phyloP scores from a whole-genome alignment of 2,888 invertebrate genomes.

The Sinhomidia bicolor region DNA sequence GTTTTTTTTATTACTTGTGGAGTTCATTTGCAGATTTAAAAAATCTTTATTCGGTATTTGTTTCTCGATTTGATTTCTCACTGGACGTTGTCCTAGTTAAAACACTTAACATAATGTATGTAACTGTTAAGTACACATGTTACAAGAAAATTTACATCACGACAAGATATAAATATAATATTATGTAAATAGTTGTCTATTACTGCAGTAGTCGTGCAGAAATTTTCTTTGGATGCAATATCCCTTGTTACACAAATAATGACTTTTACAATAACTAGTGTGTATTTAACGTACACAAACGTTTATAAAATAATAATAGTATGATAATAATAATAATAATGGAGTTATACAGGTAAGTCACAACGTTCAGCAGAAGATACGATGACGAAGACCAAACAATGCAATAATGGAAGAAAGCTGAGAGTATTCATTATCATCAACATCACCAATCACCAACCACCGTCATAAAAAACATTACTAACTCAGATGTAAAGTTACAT shows the following conservation, averaged over 20 bases:
- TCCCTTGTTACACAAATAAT: no score
- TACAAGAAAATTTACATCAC: slow-evolving; percentile 18
- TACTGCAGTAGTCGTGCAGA: not conserved
- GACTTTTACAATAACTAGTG: not conserved
- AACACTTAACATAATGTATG: not conserved
- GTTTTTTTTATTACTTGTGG: not conserved
- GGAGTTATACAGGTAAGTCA: slow-evolving; percentile 5
- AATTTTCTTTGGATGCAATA: no score
- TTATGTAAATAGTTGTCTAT: not conserved
- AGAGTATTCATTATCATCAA: slow-evolving; percentile 49
- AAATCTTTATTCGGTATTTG: not conserved
- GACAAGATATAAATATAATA: slow-evolving; percentile 2
- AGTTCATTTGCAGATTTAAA: not conserved
- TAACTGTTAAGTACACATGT: not conserved
- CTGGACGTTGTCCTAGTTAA: not conserved
- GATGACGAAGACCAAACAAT: slow-evolving; percentile 35
- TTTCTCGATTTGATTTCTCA: not conserved
- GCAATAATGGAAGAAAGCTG: slow-evolving; percentile 57
- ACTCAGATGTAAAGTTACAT: not conserved
- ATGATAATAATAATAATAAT: not conserved
- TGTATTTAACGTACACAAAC: not conserved
- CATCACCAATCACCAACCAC: not conserved
- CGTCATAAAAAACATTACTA: not conserved
- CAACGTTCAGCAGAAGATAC: not conserved
- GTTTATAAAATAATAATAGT: not conserved